A percentile compares a stretch with the other conserved stretches of the same genome.
phyloP scores from a whole-genome alignment of 2,113 vertebrate genomes.

The Leptosomus discolor region DNA sequence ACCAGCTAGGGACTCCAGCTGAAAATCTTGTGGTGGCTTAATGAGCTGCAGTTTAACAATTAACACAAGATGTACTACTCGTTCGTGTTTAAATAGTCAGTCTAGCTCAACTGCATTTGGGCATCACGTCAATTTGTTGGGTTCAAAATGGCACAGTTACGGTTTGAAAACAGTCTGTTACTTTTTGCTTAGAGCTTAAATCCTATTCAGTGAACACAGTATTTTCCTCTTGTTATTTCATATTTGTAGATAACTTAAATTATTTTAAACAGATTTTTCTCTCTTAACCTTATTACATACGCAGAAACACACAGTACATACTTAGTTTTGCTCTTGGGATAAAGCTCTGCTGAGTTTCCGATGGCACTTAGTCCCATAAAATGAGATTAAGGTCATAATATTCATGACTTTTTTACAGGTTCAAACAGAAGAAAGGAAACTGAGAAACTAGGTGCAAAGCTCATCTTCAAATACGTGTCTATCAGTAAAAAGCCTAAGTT shows the following conservation, averaged over 20 bases:
- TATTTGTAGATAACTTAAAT: background rate
- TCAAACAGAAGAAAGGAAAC: background rate
- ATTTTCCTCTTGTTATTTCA: background rate
- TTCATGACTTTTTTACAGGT: background rate
- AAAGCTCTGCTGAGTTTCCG: background rate
- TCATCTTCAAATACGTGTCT: background rate
- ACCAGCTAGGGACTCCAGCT: conserved; percentile 27
- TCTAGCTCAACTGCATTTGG: background rate
- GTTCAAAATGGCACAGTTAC: background rate
- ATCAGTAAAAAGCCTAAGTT: background rate
- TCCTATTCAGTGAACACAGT: background rate
- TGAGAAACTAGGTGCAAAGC: background rate
- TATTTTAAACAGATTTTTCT: background rate
- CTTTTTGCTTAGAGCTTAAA: background rate
- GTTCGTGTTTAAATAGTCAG: background rate
- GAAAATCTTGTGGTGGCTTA: conserved; percentile 2
- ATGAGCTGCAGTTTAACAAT: background rate
- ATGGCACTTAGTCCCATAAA: background rate
- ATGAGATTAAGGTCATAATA: background rate
- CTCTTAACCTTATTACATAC: background rate
- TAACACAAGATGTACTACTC: background rate
- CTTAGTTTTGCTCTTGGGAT: background rate
- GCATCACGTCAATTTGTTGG: background rate
- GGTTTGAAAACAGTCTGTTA: background rate
- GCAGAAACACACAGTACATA: background rate